Evolutionary conservation across 1,140 invertebrate species (phyloP).

Genomic region (Pseudoatta argentina): DNA sequence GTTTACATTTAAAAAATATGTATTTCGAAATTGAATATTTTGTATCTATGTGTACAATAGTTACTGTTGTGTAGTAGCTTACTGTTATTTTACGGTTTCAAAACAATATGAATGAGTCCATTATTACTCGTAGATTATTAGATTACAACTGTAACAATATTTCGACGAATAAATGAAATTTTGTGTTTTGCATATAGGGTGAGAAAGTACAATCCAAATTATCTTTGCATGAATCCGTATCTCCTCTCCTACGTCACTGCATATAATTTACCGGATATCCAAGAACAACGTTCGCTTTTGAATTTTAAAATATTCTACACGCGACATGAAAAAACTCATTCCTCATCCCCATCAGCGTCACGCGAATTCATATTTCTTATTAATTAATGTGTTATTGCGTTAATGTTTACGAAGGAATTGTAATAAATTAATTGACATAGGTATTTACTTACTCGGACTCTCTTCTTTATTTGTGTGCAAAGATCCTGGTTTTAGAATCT

Average conservation of each 20-base stretch:
- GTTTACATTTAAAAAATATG: background rate
- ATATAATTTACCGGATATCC: constrained; percentile 20
- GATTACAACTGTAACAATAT: background rate
- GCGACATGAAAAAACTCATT: background rate
- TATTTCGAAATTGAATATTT: background rate
- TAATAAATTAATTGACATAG: background rate
- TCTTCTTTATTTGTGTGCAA: background rate
- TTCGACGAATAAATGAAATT: background rate
- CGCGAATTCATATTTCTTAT: background rate
- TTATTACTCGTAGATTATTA: background rate
- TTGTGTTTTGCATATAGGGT: background rate
- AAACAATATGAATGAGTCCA: background rate
- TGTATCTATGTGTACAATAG: background rate
- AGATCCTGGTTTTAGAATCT: background rate
- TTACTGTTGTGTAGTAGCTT: background rate
- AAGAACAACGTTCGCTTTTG: background rate
- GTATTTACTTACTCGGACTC: background rate
- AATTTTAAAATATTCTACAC: constrained; percentile 16
- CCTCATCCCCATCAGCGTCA: background rate
- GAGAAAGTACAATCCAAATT: constrained; percentile 33
- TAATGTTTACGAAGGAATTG: background rate
- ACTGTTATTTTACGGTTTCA: background rate
- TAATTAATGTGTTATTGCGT: background rate
- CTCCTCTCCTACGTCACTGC: background rate
- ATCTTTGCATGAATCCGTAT: constrained; percentile 12